Evolutionary conservation across 2,113 vertebrate genomes (phyloP).

Genomic region (Marmota monax): DNA sequence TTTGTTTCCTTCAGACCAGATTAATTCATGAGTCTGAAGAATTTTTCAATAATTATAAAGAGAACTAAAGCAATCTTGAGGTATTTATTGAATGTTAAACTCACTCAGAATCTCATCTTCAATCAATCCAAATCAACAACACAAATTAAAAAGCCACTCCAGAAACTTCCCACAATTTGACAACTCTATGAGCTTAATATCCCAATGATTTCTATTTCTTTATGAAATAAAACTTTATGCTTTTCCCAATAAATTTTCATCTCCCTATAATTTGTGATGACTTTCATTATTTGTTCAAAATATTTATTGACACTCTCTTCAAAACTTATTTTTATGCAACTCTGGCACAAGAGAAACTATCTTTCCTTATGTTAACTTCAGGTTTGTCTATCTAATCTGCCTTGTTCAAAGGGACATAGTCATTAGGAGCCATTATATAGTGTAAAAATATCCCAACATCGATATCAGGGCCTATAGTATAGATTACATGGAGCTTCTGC

Average conservation of each 20-base stretch:
- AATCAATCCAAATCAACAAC: background rate
- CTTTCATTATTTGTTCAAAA: background rate
- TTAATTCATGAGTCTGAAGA: background rate
- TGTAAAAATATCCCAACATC: background rate
- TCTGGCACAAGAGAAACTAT: background rate
- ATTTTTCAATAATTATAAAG: background rate
- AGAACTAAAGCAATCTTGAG: background rate
- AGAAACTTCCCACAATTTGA: background rate
- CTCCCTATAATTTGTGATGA: background rate
- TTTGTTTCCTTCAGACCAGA: background rate
- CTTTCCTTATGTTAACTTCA: background rate
- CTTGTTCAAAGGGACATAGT: background rate
- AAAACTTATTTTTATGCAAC: background rate
- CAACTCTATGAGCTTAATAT: background rate
- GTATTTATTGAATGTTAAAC: background rate
- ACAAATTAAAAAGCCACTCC: background rate
- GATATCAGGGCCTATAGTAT: background rate
- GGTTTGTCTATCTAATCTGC: background rate
- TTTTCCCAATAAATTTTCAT: background rate
- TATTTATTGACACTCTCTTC: background rate
- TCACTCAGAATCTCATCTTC: background rate
- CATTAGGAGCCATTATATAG: background rate
- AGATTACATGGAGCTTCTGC: background rate
- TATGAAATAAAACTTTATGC: background rate
- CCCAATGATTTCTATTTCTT: background rate